Evolutionary conservation across 2,113 vertebrate genomes (phyloP).

Genomic region (Antechinus stuartii): DNA sequence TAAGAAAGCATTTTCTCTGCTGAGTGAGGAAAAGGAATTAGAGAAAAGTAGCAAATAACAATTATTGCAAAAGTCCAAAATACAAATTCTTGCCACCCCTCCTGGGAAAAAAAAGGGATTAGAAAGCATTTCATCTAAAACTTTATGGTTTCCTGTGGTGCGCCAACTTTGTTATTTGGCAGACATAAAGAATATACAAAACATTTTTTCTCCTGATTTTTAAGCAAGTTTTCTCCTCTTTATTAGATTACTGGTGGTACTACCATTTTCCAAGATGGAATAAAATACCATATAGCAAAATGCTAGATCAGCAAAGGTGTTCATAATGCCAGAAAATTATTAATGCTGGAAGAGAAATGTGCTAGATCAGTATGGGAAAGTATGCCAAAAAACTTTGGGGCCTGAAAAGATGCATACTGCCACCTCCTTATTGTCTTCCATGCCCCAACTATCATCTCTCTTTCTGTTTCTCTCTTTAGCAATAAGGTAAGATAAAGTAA

Average conservation of each 20-base stretch:
- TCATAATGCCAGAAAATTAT: conserved; percentile 59
- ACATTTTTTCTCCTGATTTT: conserved; percentile 54
- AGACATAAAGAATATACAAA: conserved; percentile 65
- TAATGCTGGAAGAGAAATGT: conserved; percentile 62
- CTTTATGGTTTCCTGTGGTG: conserved; percentile 27
- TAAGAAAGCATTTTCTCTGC: neutral
- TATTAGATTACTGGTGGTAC: conserved; percentile 68
- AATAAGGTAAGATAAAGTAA: conserved; percentile 17
- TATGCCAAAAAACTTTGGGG: conserved; percentile 48
- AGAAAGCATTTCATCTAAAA: conserved; percentile 51
- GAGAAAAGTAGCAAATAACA: conserved; percentile 35
- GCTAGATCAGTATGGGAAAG: conserved; percentile 61
- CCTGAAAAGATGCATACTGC: conserved; percentile 15
- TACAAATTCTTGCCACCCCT: conserved; percentile 24
- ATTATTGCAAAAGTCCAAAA: neutral
- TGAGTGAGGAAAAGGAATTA: conserved; percentile 16
- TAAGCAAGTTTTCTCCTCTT: conserved; percentile 58
- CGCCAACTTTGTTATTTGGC: conserved; percentile 72
- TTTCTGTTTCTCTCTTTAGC: neutral
- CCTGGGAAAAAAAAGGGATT: conserved; percentile 17
- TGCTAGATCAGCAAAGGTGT: conserved; percentile 67
- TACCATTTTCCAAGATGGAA: conserved; percentile 69
- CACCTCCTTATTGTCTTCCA: neutral
- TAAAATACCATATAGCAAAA: conserved; percentile 66
- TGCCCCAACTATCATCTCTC: neutral